phyloP scores from a whole-genome alignment of 2,113 vertebrate species.

The Panurus biarmicus region DNA sequence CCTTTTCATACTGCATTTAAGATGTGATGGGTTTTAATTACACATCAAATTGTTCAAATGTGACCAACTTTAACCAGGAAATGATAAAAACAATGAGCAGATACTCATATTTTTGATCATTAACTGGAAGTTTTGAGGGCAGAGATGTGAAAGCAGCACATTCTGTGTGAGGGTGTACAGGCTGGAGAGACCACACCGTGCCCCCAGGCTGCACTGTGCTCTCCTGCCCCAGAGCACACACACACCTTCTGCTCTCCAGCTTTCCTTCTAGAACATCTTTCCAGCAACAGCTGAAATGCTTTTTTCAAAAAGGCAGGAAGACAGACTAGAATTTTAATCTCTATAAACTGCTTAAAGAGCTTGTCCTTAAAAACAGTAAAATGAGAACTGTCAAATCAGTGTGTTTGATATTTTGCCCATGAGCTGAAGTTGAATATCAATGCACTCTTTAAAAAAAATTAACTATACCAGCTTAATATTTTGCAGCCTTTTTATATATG shows the following conservation, averaged over 20 bases:
- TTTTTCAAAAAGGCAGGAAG: background rate
- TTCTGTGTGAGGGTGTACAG: accelerated
- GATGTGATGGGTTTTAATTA: background rate
- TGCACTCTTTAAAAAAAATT: background rate
- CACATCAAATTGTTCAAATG: background rate
- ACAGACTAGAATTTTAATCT: background rate
- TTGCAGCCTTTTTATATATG: background rate
- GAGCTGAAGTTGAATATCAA: background rate
- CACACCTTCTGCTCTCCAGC: background rate
- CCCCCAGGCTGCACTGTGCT: background rate
- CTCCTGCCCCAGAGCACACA: background rate
- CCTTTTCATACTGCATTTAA: background rate
- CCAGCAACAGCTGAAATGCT: background rate
- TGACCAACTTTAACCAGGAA: background rate
- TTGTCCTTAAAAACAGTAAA: background rate
- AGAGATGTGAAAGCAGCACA: background rate
- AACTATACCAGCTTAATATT: background rate
- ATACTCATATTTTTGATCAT: background rate
- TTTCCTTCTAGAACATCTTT: background rate
- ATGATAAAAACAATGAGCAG: background rate
- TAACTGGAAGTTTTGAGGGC: background rate
- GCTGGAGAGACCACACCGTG: background rate
- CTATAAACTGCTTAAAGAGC: background rate
- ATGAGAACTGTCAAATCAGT: background rate
- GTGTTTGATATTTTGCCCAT: background rate